A percentile compares a stretch with the other conserved stretches of the same genome.
phyloP scores from a whole-genome alignment of 2,888 invertebrate genomes.

The Deroplatys truncata region DNA sequence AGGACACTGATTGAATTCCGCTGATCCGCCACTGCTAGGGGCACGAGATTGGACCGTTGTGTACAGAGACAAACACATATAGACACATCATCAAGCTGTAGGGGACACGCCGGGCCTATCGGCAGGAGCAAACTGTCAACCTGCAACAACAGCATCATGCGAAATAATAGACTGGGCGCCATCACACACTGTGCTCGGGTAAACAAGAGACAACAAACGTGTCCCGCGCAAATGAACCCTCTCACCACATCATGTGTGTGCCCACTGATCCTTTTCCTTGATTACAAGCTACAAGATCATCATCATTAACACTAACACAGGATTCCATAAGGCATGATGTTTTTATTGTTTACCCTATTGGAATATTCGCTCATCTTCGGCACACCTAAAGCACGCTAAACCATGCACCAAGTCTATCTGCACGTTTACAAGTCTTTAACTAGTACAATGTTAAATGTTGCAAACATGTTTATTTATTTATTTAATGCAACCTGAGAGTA shows the following conservation, averaged over 20 bases:
- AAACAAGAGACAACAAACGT: background rate
- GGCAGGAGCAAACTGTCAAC: conserved; percentile 12
- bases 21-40: background rate
- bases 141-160: background rate
- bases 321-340: background rate
- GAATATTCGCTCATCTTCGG: background rate
- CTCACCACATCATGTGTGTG: background rate
- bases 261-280: background rate
- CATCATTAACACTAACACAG: background rate
- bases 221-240: background rate
- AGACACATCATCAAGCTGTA: conserved; percentile 20
- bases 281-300: background rate
- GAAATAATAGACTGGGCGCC: conserved; percentile 11
- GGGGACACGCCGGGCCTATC: background rate
- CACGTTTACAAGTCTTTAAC: too few relatives aligned
- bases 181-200: background rate
- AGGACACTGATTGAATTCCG: background rate
- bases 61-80: conserved; percentile 1
- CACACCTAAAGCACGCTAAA: background rate
- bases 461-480: too few relatives aligned
- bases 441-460: too few relatives aligned
- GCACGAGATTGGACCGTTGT: background rate
- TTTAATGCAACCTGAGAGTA: too few relatives aligned
- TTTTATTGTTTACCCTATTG: background rate
- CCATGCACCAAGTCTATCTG: too few relatives aligned